phyloP scores from a whole-genome alignment of 2,888 invertebrate species.

The Chloromyia formosa region DNA sequence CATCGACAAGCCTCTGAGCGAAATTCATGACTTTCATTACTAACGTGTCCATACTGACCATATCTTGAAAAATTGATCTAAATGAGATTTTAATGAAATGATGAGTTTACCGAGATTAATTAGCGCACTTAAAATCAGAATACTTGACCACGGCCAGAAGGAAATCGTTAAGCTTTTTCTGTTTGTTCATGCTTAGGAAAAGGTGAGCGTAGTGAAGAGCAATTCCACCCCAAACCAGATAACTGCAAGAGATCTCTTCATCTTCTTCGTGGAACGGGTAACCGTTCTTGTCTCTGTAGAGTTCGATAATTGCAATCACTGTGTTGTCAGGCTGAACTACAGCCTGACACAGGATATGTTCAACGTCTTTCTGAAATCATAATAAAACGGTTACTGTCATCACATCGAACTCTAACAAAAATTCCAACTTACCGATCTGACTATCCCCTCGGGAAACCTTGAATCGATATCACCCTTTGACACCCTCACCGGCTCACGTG shows the following conservation, averaged over 20 bases:
- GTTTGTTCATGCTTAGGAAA: conserved; percentile 74
- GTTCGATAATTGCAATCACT: conserved; percentile 73
- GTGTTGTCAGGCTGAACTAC: conserved; percentile 72
- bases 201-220: conserved; percentile 75
- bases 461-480: conserved; percentile 64
- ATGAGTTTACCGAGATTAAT: background rate
- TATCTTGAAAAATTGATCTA: conserved; percentile 88
- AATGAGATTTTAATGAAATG: conserved; percentile 23
- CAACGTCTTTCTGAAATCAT: conserved; percentile 59
- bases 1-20: conserved; percentile 81
- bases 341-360: conserved; percentile 70
- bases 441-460: conserved; percentile 66
- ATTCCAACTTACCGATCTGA: conserved; percentile 19
- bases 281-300: conserved; percentile 68
- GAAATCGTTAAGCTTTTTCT: conserved; percentile 79
- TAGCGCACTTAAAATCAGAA: conserved; percentile 52
- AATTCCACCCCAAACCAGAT: conserved; percentile 76
- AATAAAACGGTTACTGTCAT: background rate
- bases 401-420: background rate
- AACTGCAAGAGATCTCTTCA: conserved; percentile 73
- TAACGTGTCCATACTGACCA: conserved; percentile 82
- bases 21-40: conserved; percentile 86
- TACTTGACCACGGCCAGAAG: conserved; percentile 83
- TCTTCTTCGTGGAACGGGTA: conserved; percentile 72
- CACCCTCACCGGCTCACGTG: conserved; percentile 64